A percentile compares a stretch with the other conserved stretches of the same genome.
These are phyloP conservation scores for Paraplagusia blochii DNA, from an alignment of 2,113 vertebrate genomes.

Conservation along the genomic window DNA sequence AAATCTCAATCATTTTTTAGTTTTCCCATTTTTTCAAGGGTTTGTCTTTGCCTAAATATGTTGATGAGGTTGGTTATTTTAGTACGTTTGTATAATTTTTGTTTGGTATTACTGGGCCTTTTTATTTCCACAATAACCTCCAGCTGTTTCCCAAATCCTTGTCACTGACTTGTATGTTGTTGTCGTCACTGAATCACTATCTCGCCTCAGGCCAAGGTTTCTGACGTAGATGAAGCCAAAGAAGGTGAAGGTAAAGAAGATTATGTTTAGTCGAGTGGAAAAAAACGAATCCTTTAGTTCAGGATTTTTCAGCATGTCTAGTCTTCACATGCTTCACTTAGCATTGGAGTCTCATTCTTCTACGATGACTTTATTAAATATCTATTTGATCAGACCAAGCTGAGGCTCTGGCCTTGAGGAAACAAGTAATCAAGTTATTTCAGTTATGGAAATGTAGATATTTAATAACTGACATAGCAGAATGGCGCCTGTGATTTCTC, in stretches of 20 bases:
- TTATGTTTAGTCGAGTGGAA: background rate
- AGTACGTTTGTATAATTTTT: too few relatives aligned
- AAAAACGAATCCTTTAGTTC: background rate
- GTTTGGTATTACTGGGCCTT: too few relatives aligned
- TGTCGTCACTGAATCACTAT: constrained; percentile 8
- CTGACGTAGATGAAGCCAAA: constrained; percentile 6
- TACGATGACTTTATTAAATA: too few relatives aligned
- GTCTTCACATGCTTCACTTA: constrained; percentile 4
- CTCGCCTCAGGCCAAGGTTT: constrained; percentile 7
- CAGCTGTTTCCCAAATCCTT: background rate
- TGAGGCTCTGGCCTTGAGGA: too few relatives aligned
- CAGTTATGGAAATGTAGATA: background rate
- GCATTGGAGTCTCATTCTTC: too few relatives aligned
- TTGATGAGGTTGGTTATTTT: too few relatives aligned
- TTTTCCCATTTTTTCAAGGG: too few relatives aligned
- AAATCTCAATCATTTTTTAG: too few relatives aligned
- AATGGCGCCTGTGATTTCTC: constrained; percentile 29
- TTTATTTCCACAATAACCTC: background rate
- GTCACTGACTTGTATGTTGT: constrained; percentile 25
- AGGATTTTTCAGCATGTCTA: background rate
- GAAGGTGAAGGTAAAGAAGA: background rate
- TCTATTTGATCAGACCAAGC: too few relatives aligned
- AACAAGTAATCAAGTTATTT: too few relatives aligned
- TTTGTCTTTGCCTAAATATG: too few relatives aligned
- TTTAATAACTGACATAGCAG: constrained; percentile 39